Evolutionary conservation across 2,113 vertebrate species (phyloP).

Genomic region (Aviceda subcristata): DNA sequence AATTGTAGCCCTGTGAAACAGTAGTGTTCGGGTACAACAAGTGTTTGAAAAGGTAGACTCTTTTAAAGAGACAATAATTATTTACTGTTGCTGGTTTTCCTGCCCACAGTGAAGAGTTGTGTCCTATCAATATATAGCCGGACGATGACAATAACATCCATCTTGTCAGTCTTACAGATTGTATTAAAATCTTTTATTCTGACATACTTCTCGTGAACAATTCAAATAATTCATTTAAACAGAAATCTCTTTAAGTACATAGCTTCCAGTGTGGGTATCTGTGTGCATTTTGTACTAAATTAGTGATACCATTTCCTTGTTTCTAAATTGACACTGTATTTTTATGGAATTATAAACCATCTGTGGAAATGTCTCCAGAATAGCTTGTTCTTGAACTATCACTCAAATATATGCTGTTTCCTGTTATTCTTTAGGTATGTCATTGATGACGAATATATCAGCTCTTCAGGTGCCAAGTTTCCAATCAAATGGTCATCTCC

Average conservation of each 20-base stretch:
- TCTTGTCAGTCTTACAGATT: background rate
- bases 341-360: background rate
- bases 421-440: constrained; percentile 75
- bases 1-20: background rate
- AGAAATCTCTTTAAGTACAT: background rate
- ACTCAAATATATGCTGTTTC: background rate
- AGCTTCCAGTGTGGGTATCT: background rate
- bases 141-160: background rate
- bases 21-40: background rate
- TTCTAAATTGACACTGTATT: background rate
- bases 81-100: background rate
- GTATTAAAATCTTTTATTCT: background rate
- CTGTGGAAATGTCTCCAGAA: background rate
- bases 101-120: background rate
- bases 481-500: constrained; percentile 91
- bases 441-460: constrained; percentile 87
- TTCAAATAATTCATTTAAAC: background rate
- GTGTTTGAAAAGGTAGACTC: background rate
- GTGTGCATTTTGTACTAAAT: background rate
- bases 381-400: background rate
- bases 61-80: background rate
- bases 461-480: constrained; percentile 85
- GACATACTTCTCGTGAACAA: background rate
- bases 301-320: background rate
- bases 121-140: background rate